Base-by-base conservation (phyloP, 2,888 invertebrate genomes). In the Deilephila porcellus region DNA sequence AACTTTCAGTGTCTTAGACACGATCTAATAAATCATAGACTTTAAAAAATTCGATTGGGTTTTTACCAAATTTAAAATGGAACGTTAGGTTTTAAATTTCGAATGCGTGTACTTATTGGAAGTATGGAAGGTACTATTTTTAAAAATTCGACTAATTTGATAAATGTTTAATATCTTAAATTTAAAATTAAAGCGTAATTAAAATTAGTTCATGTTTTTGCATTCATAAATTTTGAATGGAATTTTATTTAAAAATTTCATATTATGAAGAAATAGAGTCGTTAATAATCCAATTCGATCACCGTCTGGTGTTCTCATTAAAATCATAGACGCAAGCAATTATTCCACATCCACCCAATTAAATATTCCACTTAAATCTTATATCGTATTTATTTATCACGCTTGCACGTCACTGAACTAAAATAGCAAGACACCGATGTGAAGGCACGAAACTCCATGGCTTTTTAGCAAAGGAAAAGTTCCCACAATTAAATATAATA, bases 401-500 rank as follows among this genome's bases (percentile, higher is more conserved):
- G 63, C 34, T 52, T 52, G 52, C 52, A 67, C 52, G 67, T 67
- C 67, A 67, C 52, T 64, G 64, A 67, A 67, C 67, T 64, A 67
- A 67, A 52, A 56, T 56, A 56, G 11, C 52, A 67, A 67, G 67
- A 25, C 67, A 52, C 25, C 67, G 29, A 29, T 56, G 56, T 6
- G 56, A 64, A 67, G 67, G 25, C 52, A 67, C 7, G 32, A 63
- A 34, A 63, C 63, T 63, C 19, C n/a, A 67, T 67, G 67, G 45
- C 17, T 37, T 52, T 67, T 67, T 67, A 25, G 45, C 67, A 14
- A 67, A 67, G 67, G 25, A 67, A 67, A 67, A 67, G 67, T 59
- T 73, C 67, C 67, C 72, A 73, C 72, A 73, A 29, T 67, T 45
- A 73, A 72, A 72, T 62, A 17, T 63, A 72, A 52, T 63, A 64